phyloP scores from a whole-genome alignment of 2,888 invertebrate species.

The Panzeria rudis region DNA sequence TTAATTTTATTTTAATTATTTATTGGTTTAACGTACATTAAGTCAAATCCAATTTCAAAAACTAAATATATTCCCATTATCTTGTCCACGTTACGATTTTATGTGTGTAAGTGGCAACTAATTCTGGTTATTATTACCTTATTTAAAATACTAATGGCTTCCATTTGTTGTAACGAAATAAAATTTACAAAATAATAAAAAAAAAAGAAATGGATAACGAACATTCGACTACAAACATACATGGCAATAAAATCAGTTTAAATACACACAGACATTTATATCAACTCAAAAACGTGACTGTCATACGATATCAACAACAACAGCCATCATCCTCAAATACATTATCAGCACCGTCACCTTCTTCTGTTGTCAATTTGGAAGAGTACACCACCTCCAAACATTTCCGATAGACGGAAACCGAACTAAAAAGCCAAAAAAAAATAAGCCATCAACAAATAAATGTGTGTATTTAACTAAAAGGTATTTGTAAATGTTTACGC shows the following conservation, averaged over 20 bases:
- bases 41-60: conserved; percentile 22
- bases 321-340: conserved; percentile 28
- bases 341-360: conserved; percentile 35
- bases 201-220: not conserved
- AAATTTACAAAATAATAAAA: conserved; percentile 26
- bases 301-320: conserved; percentile 61
- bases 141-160: conserved; percentile 57
- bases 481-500: not conserved
- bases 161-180: conserved; percentile 64
- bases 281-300: conserved; percentile 65
- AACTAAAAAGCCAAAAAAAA: conserved; percentile 19
- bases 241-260: conserved; percentile 66
- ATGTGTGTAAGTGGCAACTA: conserved; percentile 28
- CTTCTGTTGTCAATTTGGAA: conserved; percentile 38
- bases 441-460: conserved; percentile 17
- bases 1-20: not conserved
- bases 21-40: not conserved
- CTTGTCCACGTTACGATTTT: not conserved
- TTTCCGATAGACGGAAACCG: not conserved
- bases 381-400: not conserved
- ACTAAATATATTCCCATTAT: conserved; percentile 8
- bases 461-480: conserved; percentile 21
- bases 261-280: conserved; percentile 58
- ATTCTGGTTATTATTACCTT: conserved; percentile 59
- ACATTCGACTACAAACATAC: not conserved